Percentiles rank a stretch among this genome's conserved stretches.
Conservation (phyloP, 2,113 vertebrate species). For the Aptenodytes patagonicus region DNA sequence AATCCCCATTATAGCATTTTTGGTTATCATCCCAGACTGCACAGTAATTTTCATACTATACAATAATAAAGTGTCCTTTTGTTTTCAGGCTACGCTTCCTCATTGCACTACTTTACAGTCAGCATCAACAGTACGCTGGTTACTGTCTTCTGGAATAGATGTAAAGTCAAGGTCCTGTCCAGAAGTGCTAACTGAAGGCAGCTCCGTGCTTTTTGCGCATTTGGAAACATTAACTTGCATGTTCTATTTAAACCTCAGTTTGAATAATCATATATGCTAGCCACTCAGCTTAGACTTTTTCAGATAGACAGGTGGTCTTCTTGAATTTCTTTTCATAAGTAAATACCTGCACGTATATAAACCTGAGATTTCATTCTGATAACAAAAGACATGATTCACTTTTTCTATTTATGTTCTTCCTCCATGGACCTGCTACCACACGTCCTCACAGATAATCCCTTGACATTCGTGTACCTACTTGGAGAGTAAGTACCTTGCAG, state of each 20-base stretch:
- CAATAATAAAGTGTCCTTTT: background rate
- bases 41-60: background rate
- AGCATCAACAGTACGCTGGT: background rate
- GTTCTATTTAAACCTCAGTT: background rate
- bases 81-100: background rate
- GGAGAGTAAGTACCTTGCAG: background rate
- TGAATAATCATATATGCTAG: background rate
- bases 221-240: background rate
- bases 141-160: background rate
- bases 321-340: background rate
- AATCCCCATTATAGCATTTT: background rate
- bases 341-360: background rate
- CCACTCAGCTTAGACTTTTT: background rate
- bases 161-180: background rate
- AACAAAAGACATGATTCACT: background rate
- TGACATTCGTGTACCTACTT: background rate
- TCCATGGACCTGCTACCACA: background rate
- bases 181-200: background rate
- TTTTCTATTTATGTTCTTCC: background rate
- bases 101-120: background rate
- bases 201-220: background rate
- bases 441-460: background rate
- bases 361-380: background rate
- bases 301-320: rapidly evolving
- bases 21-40: constrained; percentile 11